Evolutionary conservation across 2,797 vertebrate genomes (phyloP), one percentile per base, ranked within the genome.

Genomic region (Myotis planiceps): DNA sequence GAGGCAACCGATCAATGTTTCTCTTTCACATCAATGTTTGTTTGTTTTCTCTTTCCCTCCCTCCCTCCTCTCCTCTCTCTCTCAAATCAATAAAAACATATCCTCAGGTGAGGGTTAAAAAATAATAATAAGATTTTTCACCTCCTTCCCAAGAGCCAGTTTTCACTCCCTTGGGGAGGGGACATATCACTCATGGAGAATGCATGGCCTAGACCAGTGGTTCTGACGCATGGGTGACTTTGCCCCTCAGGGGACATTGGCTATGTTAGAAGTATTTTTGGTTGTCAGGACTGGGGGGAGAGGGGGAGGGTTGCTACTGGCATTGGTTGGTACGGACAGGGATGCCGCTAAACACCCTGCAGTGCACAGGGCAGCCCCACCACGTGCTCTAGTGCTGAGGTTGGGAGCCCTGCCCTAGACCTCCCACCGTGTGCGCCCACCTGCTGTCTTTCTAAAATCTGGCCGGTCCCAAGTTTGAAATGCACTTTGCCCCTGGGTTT

Each of bases 301-400:
- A 15, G 1, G 29, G 16, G 9, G 29, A 6, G 19, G 0, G 1
- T 34, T 72, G 65, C 47, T 55, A 0, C 32, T 25, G 19, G 29
- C 65, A 4, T 9, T 21, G 0, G 42, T 39, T 34, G 27, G 19
- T 16, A 15, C 47, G 25, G 53, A 23, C 51, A n/a, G 83, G 45
- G 47, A 34, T 5, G 25, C 68, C 51, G 55, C 45, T 16, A 2
- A 25, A 13, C 42, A 6, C 12, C 66, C 16, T 18, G 1, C 49
- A 39, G 47, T 23, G 47, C 21, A 5, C 39, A 58, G 68, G 21
- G 10, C n/a, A 3, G 25, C 45, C 47, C 60, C 0, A 2, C 9
- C 29, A 1, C 0, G 0, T 16, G 49, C 19, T 2, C 0, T 27
- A 16, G 51, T n/a, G 19, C 42, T 2, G 5, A 15, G 10, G 8